A percentile compares a stretch with the other conserved stretches of the same genome.
Conservation (phyloP, 2,113 vertebrate genomes). For the Amphiprion percula region DNA sequence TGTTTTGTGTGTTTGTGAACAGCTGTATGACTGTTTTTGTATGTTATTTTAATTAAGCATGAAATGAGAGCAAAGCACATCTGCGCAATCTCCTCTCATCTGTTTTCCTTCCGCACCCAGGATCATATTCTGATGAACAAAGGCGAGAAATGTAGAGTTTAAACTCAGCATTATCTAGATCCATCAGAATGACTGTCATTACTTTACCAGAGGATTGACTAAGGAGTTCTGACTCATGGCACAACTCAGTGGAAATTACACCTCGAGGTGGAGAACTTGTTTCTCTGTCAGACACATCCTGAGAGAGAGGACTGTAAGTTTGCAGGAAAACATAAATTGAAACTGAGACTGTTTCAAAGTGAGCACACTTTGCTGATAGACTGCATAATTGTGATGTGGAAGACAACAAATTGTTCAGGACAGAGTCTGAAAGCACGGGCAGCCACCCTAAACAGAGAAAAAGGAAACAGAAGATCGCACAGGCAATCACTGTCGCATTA, state of each 20-base stretch:
- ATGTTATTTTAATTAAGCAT: constrained; percentile 22
- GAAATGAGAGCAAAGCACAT: constrained; percentile 5
- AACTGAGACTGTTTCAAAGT: constrained; percentile 40
- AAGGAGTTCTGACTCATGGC: constrained; percentile 15
- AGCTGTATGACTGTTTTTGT: neutral
- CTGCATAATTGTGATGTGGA: constrained; percentile 33
- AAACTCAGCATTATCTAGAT: constrained; percentile 16
- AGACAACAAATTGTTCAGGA: constrained; percentile 43
- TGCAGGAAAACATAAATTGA: constrained; percentile 51
- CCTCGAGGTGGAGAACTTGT: constrained; percentile 7
- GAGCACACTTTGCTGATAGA: constrained; percentile 28
- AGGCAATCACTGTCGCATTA: constrained; percentile 42
- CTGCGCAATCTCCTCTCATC: neutral
- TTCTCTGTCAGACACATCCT: constrained; percentile 9
- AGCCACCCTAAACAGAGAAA: constrained; percentile 10
- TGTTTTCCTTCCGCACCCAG: neutral
- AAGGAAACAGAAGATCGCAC: constrained; percentile 13
- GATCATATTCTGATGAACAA: neutral
- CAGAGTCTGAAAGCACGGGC: constrained; percentile 28
- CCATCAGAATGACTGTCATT: constrained; percentile 13
- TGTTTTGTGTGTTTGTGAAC: neutral
- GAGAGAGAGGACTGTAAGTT: neutral
- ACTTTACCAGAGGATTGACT: constrained; percentile 26
- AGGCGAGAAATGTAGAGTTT: constrained; percentile 5
- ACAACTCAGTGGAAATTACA: constrained; percentile 27